Evolutionary conservation across 1,140 invertebrate species (phyloP), one percentile per base, ranked within the genome.

Genomic region (Zaprionus vittiger): DNA sequence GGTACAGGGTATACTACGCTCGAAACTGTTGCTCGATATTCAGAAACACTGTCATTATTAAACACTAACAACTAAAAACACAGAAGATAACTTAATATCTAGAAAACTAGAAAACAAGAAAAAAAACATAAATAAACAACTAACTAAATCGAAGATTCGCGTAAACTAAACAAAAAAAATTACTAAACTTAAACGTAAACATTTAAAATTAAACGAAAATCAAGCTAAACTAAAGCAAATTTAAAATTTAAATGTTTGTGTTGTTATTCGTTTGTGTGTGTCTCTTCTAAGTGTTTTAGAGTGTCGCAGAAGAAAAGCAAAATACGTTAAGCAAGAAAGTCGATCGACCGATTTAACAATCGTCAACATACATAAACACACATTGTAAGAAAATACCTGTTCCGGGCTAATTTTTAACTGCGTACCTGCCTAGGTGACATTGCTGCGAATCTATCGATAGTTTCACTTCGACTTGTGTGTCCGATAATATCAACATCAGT

Each of bases 231-330:
- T 17, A 56, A 56, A 56, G 54, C 54, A 72, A 77, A 73, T 62
- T 62, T 26, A 73, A 73, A 22, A 71, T 41, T 64, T 76, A 55
- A 68, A 67, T 73, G 52, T 67, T 77, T 73, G 75, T 73, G 70
- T 77, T 77, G 41, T 7, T 56, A 57, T 71, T 71, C 20, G 54
- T 75, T 75, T 62, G 54, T 70, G 24, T 70, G 31, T 71, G 38
- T 75, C 31, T 76, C 60, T 76, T 76, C 73, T 76, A 64, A 76
- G 55, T 76, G 73, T 76, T 76, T 76, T 76, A 65, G 68, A 65
- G 34, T 73, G 31, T 66, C 34, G 28, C 24, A 4, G 26, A n/a
- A 63, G 26, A 12, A 57, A 67, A 44, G 49, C 17, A 31, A 31
- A 56, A 37, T 66, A 56, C 26, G 17, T 66, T 56, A 66, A 41